These are phyloP conservation scores for Drosophila pectinifera DNA, from an alignment of 1,140 invertebrate species.

Conservation along the genomic window DNA sequence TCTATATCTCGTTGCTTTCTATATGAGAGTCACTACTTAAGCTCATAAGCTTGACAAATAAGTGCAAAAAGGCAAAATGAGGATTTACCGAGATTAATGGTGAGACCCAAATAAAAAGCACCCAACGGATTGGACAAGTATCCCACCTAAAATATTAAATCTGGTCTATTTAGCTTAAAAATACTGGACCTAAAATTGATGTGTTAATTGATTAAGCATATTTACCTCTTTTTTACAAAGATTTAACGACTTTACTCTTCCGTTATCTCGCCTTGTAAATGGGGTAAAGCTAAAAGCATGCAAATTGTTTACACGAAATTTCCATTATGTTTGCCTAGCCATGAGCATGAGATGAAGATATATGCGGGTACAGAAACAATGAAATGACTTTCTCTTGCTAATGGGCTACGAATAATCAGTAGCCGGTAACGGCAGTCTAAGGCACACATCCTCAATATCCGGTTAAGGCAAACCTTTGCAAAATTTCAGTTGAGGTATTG, in stretches of 20 bases:
- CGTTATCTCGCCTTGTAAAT: background rate
- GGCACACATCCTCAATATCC: background rate
- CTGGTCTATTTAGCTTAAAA: background rate
- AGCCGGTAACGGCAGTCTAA: background rate
- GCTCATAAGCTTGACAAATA: constrained; percentile 41
- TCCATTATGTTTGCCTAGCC: constrained; percentile 67
- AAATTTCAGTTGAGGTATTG: background rate
- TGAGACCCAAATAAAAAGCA: background rate
- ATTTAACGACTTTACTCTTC: background rate
- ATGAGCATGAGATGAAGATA: constrained; percentile 5
- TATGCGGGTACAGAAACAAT: constrained; percentile 69
- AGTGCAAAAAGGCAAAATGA: constrained; percentile 20
- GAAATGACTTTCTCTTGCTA: constrained; percentile 44
- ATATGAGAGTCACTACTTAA: constrained; percentile 9
- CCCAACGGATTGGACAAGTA: background rate
- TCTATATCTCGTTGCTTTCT: constrained; percentile 14
- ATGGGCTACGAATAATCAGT: constrained; percentile 8
- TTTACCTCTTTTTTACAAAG: background rate
- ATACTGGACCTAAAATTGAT: constrained; percentile 25
- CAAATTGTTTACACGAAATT: constrained; percentile 77
- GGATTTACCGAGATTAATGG: constrained; percentile 21
- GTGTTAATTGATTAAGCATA: constrained; percentile 62
- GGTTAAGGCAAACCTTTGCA: too few species aligned
- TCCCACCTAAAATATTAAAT: constrained; percentile 14
- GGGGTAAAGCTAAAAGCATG: constrained; percentile 55